phyloP scores from a whole-genome alignment of 2,888 invertebrate genomes.

The Pharmacophagus antenor region DNA sequence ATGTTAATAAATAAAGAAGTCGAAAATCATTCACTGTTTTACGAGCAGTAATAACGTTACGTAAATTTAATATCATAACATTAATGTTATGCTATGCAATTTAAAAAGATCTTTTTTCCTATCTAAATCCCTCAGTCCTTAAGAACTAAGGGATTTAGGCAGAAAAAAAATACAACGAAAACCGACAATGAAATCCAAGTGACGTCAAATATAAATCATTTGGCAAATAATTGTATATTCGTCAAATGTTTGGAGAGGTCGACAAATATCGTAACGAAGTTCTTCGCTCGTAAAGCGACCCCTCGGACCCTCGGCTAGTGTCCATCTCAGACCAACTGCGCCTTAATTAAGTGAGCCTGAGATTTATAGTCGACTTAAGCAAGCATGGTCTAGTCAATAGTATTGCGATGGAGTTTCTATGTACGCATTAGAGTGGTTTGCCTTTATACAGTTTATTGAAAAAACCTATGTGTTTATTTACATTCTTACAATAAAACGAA shows the following conservation, averaged over 20 bases:
- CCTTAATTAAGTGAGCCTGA: slow-evolving; percentile 51
- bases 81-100: too few species aligned
- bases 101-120: too few species aligned
- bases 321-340: slow-evolving; percentile 32
- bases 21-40: too few species aligned
- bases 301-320: slow-evolving; percentile 34
- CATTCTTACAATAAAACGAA: neutral
- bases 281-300: slow-evolving; percentile 60
- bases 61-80: too few species aligned
- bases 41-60: too few species aligned
- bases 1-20: too few species aligned
- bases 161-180: slow-evolving; percentile 28
- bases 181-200: slow-evolving; percentile 7
- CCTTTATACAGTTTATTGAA: neutral
- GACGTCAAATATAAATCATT: slow-evolving; percentile 34
- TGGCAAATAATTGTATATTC: slow-evolving; percentile 45
- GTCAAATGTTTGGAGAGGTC: slow-evolving; percentile 60
- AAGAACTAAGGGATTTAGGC: too few species aligned
- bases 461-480: neutral
- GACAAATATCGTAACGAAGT: slow-evolving; percentile 57
- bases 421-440: slow-evolving; percentile 1
- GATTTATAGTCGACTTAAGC: slow-evolving; percentile 50
- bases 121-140: too few species aligned
- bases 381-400: slow-evolving; percentile 36
- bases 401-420: slow-evolving; percentile 18